Percentiles rank a stretch among this genome's conserved stretches.
Conservation (phyloP, 1,140 invertebrate genomes). For the Sitophilus oryzae region DNA sequence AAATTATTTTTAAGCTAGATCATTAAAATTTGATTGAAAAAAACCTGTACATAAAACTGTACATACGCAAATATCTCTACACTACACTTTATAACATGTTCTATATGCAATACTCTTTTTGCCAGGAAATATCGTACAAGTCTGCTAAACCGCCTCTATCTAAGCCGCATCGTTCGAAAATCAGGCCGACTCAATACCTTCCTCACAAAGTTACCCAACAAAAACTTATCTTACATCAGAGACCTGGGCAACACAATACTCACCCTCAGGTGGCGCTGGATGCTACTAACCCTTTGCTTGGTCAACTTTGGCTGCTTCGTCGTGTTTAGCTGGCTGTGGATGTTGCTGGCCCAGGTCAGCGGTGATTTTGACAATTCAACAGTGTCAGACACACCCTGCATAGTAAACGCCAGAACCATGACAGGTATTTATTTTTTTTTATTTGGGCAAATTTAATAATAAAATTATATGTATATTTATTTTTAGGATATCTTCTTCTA, state of each 20-base stretch:
- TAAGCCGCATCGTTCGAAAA: conserved; percentile 31
- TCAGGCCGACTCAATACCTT: conserved; percentile 31
- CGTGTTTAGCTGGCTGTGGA: conserved; percentile 33
- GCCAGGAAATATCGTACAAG: conserved; percentile 17
- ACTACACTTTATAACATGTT: background rate
- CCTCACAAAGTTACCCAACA: conserved; percentile 26
- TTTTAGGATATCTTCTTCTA: conserved; percentile 33
- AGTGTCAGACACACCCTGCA: conserved; percentile 18
- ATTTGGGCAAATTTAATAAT: conserved; percentile 1
- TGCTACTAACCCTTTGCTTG: conserved; percentile 48
- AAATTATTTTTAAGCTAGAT: too few relatives aligned
- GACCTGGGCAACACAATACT: conserved; percentile 58
- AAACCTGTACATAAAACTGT: too few relatives aligned
- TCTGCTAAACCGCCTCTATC: conserved; percentile 15
- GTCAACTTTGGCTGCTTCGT: conserved; percentile 34
- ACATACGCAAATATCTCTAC: background rate
- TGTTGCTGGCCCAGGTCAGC: conserved; percentile 30
- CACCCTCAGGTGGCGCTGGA: conserved; percentile 56
- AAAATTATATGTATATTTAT: too few relatives aligned
- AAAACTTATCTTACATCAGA: conserved; percentile 47
- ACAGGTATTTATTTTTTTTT: conserved; percentile 19
- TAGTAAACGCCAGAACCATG: conserved; percentile 29
- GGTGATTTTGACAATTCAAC: conserved; percentile 29
- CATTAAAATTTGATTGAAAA: too few relatives aligned
- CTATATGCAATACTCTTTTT: background rate